Evolutionary conservation across 2,797 vertebrate species (phyloP).

Genomic region (Hapalemur alaotrensis): DNA sequence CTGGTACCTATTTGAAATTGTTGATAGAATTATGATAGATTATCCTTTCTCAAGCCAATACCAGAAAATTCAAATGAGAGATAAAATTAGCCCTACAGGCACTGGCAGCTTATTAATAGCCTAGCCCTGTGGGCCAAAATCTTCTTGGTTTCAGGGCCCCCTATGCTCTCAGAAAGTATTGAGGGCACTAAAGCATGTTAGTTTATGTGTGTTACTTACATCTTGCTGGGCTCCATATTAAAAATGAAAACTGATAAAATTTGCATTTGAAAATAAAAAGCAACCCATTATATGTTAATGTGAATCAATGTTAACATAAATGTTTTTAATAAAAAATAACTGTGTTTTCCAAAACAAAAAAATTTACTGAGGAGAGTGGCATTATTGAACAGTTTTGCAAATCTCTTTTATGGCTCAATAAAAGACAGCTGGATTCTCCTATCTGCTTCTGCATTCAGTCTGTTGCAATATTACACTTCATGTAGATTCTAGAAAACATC

Average conservation of each 20-base stretch:
- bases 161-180: neutral
- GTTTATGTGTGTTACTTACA: neutral
- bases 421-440: neutral
- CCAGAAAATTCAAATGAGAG: neutral
- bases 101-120: neutral
- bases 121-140: neutral
- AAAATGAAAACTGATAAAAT: neutral
- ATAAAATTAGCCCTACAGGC: neutral
- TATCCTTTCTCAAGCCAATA: neutral
- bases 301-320: neutral
- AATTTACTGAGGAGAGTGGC: neutral
- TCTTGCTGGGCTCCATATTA: neutral
- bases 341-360: neutral
- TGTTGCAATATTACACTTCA: neutral
- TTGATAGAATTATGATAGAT: neutral
- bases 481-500: neutral
- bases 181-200: neutral
- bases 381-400: neutral
- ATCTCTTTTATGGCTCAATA: neutral
- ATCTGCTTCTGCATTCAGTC: neutral
- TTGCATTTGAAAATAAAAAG: neutral
- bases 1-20: neutral
- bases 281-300: neutral
- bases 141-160: neutral
- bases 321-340: neutral